phyloP scores from a whole-genome alignment of 2,888 invertebrate genomes.

The Meteorus cinctellus region DNA sequence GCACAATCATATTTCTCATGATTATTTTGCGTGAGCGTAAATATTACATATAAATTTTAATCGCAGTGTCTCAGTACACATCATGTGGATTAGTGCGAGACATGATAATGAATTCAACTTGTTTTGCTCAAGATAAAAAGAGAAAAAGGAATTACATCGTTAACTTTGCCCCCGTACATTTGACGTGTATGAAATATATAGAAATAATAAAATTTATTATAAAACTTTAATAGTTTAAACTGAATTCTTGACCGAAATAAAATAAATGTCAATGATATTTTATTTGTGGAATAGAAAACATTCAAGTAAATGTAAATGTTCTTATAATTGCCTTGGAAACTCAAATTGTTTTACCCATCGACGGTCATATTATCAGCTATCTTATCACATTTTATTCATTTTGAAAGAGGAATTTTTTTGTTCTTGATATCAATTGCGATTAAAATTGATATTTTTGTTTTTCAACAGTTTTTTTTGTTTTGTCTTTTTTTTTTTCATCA shows the following conservation, averaged over 20 bases:
- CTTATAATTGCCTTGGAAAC: not conserved
- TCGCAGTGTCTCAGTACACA: constrained; percentile 27
- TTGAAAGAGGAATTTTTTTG: not conserved
- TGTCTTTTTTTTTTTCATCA: not conserved
- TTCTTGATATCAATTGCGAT: not conserved
- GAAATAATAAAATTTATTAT: not conserved
- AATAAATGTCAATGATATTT: too few relatives aligned
- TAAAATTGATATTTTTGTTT: not conserved
- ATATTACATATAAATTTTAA: not conserved
- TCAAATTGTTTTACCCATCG: not conserved
- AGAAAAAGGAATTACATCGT: constrained; percentile 35
- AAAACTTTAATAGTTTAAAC: too few relatives aligned
- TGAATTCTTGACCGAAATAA: too few relatives aligned
- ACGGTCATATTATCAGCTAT: not conserved
- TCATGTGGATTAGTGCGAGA: constrained; percentile 52
- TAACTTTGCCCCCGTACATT: constrained; percentile 39
- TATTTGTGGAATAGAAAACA: not conserved
- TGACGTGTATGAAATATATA: constrained; percentile 29
- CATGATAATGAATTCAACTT: constrained; percentile 57
- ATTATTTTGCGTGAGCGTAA: constrained; percentile 11
- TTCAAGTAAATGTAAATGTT: not conserved
- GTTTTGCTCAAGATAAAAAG: constrained; percentile 57
- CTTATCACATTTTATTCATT: not conserved
- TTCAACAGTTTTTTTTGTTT: not conserved
- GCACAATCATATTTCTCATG: constrained; percentile 4